Evolutionary conservation across 2,113 vertebrate species (phyloP).

Genomic region (Psittacula cyanocephala): DNA sequence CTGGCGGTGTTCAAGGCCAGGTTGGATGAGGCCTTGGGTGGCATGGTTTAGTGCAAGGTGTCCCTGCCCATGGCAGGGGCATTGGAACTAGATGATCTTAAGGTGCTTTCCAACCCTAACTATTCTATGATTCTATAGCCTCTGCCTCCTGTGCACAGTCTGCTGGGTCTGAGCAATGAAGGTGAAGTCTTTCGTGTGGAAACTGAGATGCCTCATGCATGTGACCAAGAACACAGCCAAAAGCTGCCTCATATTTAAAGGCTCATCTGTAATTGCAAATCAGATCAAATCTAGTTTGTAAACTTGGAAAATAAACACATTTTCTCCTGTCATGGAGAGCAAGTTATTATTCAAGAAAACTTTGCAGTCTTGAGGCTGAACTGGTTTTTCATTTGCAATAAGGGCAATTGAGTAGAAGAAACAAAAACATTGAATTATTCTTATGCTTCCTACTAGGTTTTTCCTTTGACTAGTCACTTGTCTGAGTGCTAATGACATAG

Average conservation of each 20-base stretch:
- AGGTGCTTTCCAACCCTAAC: too few relatives aligned
- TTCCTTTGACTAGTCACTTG: not conserved
- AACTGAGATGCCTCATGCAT: not conserved
- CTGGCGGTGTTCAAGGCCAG: too few relatives aligned
- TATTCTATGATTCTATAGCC: not conserved
- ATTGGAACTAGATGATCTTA: too few relatives aligned
- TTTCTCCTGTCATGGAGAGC: not conserved
- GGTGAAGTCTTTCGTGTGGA: slow-evolving; percentile 8
- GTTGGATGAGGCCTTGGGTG: too few relatives aligned
- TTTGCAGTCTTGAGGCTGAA: not conserved
- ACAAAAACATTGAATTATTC: not conserved
- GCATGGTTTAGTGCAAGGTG: too few relatives aligned
- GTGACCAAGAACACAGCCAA: slow-evolving; percentile 29
- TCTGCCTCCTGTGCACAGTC: slow-evolving; percentile 14
- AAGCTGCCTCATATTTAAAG: not conserved
- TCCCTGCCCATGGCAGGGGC: too few relatives aligned
- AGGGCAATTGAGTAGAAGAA: slow-evolving; percentile 14
- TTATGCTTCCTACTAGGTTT: not conserved
- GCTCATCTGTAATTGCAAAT: not conserved
- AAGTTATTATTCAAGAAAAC: not conserved
- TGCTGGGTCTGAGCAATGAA: not conserved
- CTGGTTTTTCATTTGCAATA: not conserved
- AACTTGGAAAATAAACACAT: not conserved
- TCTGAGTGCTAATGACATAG: not conserved
- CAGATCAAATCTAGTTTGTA: not conserved